These are phyloP conservation scores for Andrena praecox DNA, from an alignment of 2,888 invertebrate genomes.

Conservation along the genomic window DNA sequence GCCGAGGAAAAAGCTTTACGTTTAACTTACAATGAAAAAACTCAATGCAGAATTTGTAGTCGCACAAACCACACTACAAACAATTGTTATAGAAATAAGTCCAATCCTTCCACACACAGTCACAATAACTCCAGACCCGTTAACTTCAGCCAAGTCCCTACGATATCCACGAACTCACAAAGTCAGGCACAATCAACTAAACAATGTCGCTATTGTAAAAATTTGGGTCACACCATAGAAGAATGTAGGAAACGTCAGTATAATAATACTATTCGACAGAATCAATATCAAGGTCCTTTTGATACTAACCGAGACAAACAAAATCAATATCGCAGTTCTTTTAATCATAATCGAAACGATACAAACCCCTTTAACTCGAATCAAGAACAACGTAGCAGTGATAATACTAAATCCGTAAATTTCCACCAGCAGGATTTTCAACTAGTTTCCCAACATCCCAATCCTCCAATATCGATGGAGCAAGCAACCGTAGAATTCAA, in stretches of 20 bases:
- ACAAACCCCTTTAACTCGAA: not conserved
- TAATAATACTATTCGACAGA: not conserved
- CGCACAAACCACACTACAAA: too few relatives aligned
- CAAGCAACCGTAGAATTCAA: constrained; percentile 11
- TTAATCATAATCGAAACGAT: too few relatives aligned
- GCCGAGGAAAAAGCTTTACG: too few relatives aligned
- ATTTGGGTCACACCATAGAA: not conserved
- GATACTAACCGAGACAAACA: not conserved
- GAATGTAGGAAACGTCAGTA: constrained; percentile 16
- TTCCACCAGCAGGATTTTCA: not conserved
- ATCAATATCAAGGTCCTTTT: not conserved
- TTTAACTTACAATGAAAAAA: too few relatives aligned
- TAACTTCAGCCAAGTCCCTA: not conserved
- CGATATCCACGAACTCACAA: not conserved
- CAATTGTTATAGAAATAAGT: constrained; percentile 4
- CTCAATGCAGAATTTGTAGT: too few relatives aligned
- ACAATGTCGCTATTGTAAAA: constrained; percentile 8
- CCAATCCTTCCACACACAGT: not conserved
- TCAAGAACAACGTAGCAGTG: not conserved
- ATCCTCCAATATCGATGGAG: not conserved
- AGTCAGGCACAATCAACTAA: not conserved
- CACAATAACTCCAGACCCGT: not conserved
- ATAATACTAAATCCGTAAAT: not conserved
- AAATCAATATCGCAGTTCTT: not conserved
- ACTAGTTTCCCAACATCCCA: not conserved